Base-by-base conservation (phyloP, 1,140 invertebrate species). In the Drosophila ohnishii region DNA sequence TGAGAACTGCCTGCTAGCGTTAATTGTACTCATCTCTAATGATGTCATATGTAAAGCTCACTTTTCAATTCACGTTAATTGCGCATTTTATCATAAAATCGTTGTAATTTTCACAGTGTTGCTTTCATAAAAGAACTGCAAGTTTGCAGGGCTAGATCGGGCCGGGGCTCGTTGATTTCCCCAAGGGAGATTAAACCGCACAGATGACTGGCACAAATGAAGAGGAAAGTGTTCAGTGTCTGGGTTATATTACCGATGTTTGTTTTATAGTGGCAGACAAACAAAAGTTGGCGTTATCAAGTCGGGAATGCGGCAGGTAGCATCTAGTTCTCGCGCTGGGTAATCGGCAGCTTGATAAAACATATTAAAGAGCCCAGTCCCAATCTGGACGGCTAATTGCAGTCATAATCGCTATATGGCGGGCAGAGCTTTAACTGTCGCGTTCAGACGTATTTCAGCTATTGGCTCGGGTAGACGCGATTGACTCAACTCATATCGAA, bases 371-470 rank as follows among this genome's bases (percentile, higher is more conserved):
- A 65, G 35, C 55, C 14, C 19, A 56, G 63, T 6, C 56, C 50
- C 55, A 74, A 59, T 48, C 67, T 58, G 35, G 35, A 65, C 39
- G 59, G 42, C 59, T 71, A 80, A 80, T 80, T 76, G 72, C 78
- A 37, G 55, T 65, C 42, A 65, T 80, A 80, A 80, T 50, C 57
- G 56, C 50, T 45, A n/a, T 71, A 45, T 56, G 22, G 47, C 56
- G 34, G 55, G 7, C 25, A 45, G 19, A 75, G 80, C 81, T 73
- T 76, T 65, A 60, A 47, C 55, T 39, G 44, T 35, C 47, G 63
- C 35, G 51, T 53, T 72, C 83, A 86, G 75, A 87, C 70, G 75
- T 78, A 82, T 79, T 86, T 79, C 2, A 76, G 75, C 47, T 65
- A 78, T 87, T 69, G 78, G 63, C 65, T 42, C 66, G 75, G 47